Evolutionary conservation across 1,140 invertebrate species (phyloP).

Genomic region (Trichonephila clavipes): DNA sequence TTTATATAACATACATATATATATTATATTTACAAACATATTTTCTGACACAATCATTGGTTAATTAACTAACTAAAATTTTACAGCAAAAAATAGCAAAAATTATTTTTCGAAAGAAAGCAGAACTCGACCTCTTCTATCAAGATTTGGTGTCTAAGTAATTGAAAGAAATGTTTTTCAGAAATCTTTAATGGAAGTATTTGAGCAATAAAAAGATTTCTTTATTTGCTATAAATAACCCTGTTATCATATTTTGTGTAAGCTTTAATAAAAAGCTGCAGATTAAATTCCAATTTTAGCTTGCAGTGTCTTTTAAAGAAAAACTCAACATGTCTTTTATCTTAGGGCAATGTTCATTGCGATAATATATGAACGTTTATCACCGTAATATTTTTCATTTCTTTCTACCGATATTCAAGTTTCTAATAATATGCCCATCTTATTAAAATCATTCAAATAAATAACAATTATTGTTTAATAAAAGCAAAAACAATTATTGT

Average conservation of each 20-base stretch:
- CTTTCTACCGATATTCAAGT: not conserved
- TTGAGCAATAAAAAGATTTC: not conserved
- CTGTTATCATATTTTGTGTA: conserved; percentile 8
- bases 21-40: too few relatives aligned
- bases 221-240: not conserved
- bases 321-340: conserved; percentile 34
- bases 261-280: not conserved
- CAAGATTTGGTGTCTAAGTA: too few relatives aligned
- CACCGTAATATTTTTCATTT: not conserved
- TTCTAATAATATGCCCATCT: too few relatives aligned
- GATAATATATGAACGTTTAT: not conserved
- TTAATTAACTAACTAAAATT: too few relatives aligned
- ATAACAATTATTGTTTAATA: too few relatives aligned
- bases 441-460: too few relatives aligned
- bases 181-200: not conserved
- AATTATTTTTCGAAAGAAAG: too few relatives aligned
- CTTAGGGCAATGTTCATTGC: not conserved
- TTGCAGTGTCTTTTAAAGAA: not conserved
- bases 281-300: conserved; percentile 45
- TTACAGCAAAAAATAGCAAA: too few relatives aligned
- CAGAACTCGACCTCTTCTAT: too few relatives aligned
- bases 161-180: not conserved
- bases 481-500: too few relatives aligned
- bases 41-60: too few relatives aligned
- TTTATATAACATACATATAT: too few relatives aligned